These are phyloP conservation scores for Aricia artaxerxes DNA, from an alignment of 2,888 invertebrate species.

Conservation along the genomic window DNA sequence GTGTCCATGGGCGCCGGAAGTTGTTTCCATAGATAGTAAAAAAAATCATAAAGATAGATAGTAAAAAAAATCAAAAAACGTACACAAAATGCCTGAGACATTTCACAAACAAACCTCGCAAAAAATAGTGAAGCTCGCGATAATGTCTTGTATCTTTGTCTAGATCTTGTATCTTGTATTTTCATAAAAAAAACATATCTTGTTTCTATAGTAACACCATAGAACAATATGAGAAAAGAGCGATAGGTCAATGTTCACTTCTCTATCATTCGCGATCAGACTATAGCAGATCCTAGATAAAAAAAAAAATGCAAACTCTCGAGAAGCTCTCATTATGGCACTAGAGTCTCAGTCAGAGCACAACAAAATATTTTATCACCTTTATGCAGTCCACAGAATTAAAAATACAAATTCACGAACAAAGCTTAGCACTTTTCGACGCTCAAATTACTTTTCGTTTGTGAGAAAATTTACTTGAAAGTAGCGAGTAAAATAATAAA, in stretches of 20 bases:
- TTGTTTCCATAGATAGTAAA: background rate
- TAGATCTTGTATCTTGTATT: too few species aligned
- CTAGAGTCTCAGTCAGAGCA: background rate
- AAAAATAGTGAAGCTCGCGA: background rate
- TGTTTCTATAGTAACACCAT: too few species aligned
- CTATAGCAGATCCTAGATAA: too few species aligned
- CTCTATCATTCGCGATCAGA: too few species aligned
- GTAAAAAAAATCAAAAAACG: background rate
- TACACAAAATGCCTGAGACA: background rate
- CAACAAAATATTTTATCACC: background rate
- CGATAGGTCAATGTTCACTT: too few species aligned
- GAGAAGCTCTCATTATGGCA: background rate
- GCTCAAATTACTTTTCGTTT: background rate
- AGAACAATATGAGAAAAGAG: too few species aligned
- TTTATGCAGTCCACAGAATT: background rate
- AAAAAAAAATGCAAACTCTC: too few species aligned
- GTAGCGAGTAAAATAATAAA: background rate
- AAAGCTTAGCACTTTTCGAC: background rate
- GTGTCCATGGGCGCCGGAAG: too few species aligned
- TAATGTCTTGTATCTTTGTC: background rate
- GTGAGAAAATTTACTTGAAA: slow-evolving; percentile 5
- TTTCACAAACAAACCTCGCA: background rate
- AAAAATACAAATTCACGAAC: background rate
- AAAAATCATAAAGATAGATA: background rate
- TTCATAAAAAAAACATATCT: too few species aligned